These are phyloP conservation scores for Hyles lineata DNA, from an alignment of 2,888 invertebrate genomes.

Conservation along the genomic window DNA sequence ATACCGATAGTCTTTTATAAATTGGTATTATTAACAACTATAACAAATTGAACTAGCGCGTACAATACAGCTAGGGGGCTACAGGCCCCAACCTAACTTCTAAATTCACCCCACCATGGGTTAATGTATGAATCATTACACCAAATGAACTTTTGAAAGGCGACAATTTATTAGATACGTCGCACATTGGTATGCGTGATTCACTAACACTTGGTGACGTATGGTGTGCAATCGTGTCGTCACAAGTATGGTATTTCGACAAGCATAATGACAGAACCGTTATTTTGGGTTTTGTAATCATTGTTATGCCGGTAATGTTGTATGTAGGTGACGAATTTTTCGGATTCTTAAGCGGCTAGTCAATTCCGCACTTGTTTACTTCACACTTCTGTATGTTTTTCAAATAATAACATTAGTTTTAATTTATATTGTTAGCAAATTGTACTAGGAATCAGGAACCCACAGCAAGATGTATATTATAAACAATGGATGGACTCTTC, in stretches of 20 bases:
- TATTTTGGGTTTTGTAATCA: slow-evolving; percentile 40
- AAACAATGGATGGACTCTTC: too few relatives aligned
- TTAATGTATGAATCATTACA: slow-evolving; percentile 28
- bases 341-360: slow-evolving; percentile 11
- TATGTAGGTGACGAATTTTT: slow-evolving; percentile 5
- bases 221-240: slow-evolving; percentile 39
- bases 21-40: too few relatives aligned
- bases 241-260: slow-evolving; percentile 38
- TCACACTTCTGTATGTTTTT: neutral
- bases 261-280: slow-evolving; percentile 34
- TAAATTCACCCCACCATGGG: neutral
- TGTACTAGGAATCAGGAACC: too few relatives aligned
- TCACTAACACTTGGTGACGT: slow-evolving; percentile 42
- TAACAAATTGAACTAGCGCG: too few relatives aligned
- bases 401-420: too few relatives aligned
- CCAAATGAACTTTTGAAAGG: slow-evolving; percentile 4
- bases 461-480: too few relatives aligned
- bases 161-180: slow-evolving; percentile 22
- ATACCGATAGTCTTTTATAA: too few relatives aligned
- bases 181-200: slow-evolving; percentile 35
- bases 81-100: too few relatives aligned
- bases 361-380: slow-evolving; percentile 1
- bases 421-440: too few relatives aligned
- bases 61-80: neutral
- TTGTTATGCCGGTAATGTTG: slow-evolving; percentile 11